Conservation (phyloP, 1,140 invertebrate species). For the Calephelis virginiensis region DNA sequence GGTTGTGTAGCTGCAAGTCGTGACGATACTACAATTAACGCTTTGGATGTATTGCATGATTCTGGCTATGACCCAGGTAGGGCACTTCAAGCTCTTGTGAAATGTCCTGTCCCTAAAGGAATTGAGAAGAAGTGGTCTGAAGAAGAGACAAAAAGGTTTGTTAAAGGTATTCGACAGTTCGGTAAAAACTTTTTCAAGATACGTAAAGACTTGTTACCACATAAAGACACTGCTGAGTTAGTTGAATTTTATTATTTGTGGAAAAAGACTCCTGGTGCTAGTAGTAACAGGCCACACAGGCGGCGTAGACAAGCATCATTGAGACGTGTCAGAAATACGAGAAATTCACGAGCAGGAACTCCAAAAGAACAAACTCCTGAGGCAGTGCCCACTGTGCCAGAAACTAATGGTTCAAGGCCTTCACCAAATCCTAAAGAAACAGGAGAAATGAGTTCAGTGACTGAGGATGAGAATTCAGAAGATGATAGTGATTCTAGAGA, state of each 20-base stretch:
- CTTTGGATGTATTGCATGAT: constrained; percentile 96
- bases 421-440: constrained; percentile 81
- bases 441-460: constrained; percentile 92
- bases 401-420: constrained; percentile 79
- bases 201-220: constrained; percentile 95
- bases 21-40: constrained; percentile 98
- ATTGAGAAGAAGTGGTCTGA: constrained; percentile 99
- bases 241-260: constrained; percentile 99
- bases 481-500: constrained; percentile 93
- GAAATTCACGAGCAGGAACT: constrained; percentile 82
- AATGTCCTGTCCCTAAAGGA: constrained; percentile 97
- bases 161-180: constrained; percentile 97
- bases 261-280: constrained; percentile 99
- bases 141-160: constrained; percentile 98
- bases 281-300: constrained; percentile 94
- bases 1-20: constrained; percentile 96
- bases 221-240: constrained; percentile 97
- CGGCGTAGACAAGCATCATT: constrained; percentile 93
- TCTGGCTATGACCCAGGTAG: constrained; percentile 96
- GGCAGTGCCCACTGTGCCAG: constrained; percentile 68
- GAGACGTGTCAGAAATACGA: constrained; percentile 90
- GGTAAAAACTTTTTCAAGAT: constrained; percentile 99
- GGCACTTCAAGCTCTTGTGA: constrained; percentile 96
- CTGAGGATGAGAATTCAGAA: constrained; percentile 94
- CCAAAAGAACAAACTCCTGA: constrained; percentile 82